Evolutionary conservation across 2,113 vertebrate species (phyloP), one percentile per base, ranked within the genome.

Genomic region (Oriolus oriolus): DNA sequence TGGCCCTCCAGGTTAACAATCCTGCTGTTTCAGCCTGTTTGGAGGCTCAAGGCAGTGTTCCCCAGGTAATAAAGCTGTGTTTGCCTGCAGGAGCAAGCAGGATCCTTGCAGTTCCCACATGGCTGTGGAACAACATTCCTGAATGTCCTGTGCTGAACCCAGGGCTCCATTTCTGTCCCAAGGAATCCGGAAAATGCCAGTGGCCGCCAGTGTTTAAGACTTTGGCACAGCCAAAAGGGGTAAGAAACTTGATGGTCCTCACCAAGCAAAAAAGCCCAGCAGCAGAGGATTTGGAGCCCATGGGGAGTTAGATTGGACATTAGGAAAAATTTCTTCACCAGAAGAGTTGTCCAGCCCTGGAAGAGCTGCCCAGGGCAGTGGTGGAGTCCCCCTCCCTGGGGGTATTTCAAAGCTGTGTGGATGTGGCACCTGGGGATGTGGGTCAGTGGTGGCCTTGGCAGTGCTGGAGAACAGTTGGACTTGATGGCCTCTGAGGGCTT

Each of bases 201-300:
- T 0, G 1, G 4, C 17, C 8, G 1, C 6, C 57, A 24, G 1
- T 1, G 4, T 28, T 76, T 35, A 16, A 49, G 13, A 15, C 19
- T 76, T 47, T 42, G 50, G 37, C 26, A 15, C 8, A 53, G 26
- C 4, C 81, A 47, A 60, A 47, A 60, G 16, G 17, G 21, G 13
- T 39, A 42, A 87, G 64, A 93, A 73, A 23, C 8, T 11, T 2
- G 2, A 22, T 22, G 39, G 9, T 45, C 73, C 31, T 87, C 44
- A 12, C 20, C 50, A 23, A 75, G 5, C 3, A n/a, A 61, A 63
- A 24, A 49, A 56, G 16, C 14, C 69, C 16, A 23, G 1, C 16
- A 18, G 23, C 30, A 39, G 63, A 47, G 41, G 35, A 24, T 33
- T 56, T 30, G 26, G 39, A 17, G 42, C 22, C 26, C 23, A 5